phyloP scores from a whole-genome alignment of 2,888 invertebrate species.

The Anthoptus insignis region DNA sequence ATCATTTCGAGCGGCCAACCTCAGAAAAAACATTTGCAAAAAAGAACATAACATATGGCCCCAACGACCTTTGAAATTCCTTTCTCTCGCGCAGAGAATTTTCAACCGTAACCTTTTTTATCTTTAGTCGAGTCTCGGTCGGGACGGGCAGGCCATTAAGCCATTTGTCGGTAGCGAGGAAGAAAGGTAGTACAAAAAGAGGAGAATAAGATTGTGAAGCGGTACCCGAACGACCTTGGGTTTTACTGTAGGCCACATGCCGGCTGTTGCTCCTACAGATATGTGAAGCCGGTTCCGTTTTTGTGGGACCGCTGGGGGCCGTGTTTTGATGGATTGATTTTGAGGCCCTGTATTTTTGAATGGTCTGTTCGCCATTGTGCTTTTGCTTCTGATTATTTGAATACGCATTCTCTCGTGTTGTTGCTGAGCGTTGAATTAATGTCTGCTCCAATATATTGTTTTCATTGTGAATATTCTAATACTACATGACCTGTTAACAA shows the following conservation, averaged over 20 bases:
- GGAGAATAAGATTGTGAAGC: constrained; percentile 74
- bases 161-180: constrained; percentile 61
- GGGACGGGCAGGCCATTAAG: constrained; percentile 48
- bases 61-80: constrained; percentile 80
- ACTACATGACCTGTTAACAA: neutral
- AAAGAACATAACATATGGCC: constrained; percentile 77
- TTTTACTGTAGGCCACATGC: constrained; percentile 81
- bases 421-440: constrained; percentile 20
- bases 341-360: constrained; percentile 61
- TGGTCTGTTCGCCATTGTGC: constrained; percentile 32
- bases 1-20: constrained; percentile 57
- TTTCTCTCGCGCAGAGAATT: constrained; percentile 51
- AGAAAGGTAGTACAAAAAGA: constrained; percentile 80
- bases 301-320: constrained; percentile 66
- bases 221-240: constrained; percentile 83
- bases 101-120: constrained; percentile 47
- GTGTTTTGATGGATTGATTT: constrained; percentile 76
- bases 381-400: constrained; percentile 26
- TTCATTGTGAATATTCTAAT: constrained; percentile 24
- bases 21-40: constrained; percentile 74
- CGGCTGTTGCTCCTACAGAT: constrained; percentile 59
- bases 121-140: constrained; percentile 53
- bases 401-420: constrained; percentile 13
- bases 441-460: constrained; percentile 13
- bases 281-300: constrained; percentile 71